phyloP scores from a whole-genome alignment of 1,140 invertebrate species.

The Hyles euphorbiae region DNA sequence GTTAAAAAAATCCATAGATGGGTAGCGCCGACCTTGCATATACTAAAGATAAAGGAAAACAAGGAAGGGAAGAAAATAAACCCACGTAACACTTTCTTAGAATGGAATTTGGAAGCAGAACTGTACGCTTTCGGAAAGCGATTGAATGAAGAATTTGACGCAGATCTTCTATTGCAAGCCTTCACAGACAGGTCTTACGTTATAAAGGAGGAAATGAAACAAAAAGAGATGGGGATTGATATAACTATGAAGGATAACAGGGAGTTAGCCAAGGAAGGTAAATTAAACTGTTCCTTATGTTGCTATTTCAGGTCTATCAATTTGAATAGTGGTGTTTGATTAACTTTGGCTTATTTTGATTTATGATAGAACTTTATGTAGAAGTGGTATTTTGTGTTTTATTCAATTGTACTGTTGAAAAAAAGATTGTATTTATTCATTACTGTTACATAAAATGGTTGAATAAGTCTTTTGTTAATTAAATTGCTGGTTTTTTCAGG shows the following conservation, averaged over 20 bases:
- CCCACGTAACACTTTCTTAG: constrained; percentile 79
- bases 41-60: constrained; percentile 50
- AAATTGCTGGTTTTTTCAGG: constrained; percentile 37
- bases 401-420: too few species aligned
- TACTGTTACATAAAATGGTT: too few species aligned
- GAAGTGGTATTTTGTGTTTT: too few species aligned
- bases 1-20: constrained; percentile 58
- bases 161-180: constrained; percentile 81
- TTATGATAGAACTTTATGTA: too few species aligned
- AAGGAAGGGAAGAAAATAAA: constrained; percentile 50
- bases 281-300: constrained; percentile 11
- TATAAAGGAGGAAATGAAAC: constrained; percentile 80
- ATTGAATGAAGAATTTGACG: constrained; percentile 89
- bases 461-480: too few species aligned
- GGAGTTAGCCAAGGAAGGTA: constrained; percentile 81
- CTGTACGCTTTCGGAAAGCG: constrained; percentile 91
- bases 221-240: constrained; percentile 82
- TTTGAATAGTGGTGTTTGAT: too few species aligned
- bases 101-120: constrained; percentile 94
- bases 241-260: constrained; percentile 81
- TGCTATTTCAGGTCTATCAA: too few species aligned
- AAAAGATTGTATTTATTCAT: too few species aligned
- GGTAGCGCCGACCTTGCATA: constrained; percentile 60
- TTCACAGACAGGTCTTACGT: constrained; percentile 89
- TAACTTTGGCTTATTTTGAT: too few species aligned